phyloP scores from a whole-genome alignment of 2,888 invertebrate species.

The Malthinus seriepunctatus region DNA sequence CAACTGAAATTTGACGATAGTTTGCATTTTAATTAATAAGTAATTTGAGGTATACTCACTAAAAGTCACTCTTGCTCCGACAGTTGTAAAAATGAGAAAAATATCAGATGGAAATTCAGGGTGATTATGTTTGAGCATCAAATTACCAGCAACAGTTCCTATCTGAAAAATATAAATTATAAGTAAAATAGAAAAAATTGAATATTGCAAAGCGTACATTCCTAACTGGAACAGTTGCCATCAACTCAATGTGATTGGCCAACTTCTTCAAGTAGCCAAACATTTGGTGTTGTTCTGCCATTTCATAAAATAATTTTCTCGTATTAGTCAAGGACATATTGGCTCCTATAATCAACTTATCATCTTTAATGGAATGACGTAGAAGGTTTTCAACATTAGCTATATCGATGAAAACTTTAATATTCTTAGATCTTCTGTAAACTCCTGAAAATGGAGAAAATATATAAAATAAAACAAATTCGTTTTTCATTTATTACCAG shows the following conservation, averaged over 20 bases:
- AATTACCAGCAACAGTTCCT: constrained; percentile 73
- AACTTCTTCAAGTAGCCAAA: constrained; percentile 64
- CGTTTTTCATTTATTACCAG: constrained; percentile 57
- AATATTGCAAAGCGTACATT: constrained; percentile 61
- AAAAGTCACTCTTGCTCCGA: no score
- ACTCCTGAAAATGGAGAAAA: constrained; percentile 49
- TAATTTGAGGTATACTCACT: no score
- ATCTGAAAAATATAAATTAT: constrained; percentile 51
- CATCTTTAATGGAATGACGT: constrained; percentile 49
- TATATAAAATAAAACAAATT: background rate
- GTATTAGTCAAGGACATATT: constrained; percentile 61
- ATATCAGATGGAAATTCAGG: constrained; percentile 75
- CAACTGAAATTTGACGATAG: no score
- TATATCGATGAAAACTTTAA: constrained; percentile 66
- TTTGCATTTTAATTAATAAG: no score
- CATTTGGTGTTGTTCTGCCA: constrained; percentile 52
- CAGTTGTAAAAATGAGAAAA: no score
- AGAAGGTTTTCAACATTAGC: constrained; percentile 62
- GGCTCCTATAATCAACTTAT: constrained; percentile 61
- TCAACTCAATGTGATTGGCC: constrained; percentile 66
- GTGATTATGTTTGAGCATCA: constrained; percentile 68
- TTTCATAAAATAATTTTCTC: constrained; percentile 56
- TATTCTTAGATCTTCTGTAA: constrained; percentile 25
- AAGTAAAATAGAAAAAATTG: background rate
- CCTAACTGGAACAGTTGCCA: constrained; percentile 72